Evolutionary conservation across 2,113 vertebrate species (phyloP), one percentile per base, ranked within the genome.

Genomic region (Tichodroma muraria): DNA sequence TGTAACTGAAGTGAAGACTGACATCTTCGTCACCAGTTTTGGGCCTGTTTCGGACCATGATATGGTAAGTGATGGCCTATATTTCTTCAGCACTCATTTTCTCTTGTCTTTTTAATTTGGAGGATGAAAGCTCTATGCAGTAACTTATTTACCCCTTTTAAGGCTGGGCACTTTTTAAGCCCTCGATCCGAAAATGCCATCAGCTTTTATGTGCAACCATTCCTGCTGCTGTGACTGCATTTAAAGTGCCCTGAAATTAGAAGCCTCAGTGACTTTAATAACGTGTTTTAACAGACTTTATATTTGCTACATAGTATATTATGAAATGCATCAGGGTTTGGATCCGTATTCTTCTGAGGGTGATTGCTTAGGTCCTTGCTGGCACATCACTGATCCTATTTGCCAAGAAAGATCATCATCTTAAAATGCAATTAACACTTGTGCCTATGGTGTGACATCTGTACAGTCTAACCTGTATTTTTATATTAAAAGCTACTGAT

Each of bases 1-100:
- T 97, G 99, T 99, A 98, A 99, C 99, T n/a, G 99, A 99, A 98
- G 99, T 99, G 98, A 99, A 99, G 98, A 99, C 99, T 91, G 99
- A 99, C 98, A 99, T 99, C 98, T 99, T 99, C 65, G 99, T 99
- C 97, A 99, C 99, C 96, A 99, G 99, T 89, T 99, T 99, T 66
- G 99, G 99, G 88, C 99, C 99, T 6, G 99, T 99, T 96, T 99
- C 99, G 76, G 99, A 99, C 97, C 99, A 99, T 60, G 99, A 99
- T 94, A 99, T 99, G 99, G 99, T 99, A 98, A 98, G 99, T 97
- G 92, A 86, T 61, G 44, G 61, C 73, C 65, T 66, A 3, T 56
- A 54, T 92, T 89, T 70, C 96, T 89, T 75, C n/a, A 80, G 47
- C 42, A 63, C 53, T 88, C 14, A n/a, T 85, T 79, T 96, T 88